phyloP scores from a whole-genome alignment of 2,797 vertebrate species.

The Thamnophis elegans region DNA sequence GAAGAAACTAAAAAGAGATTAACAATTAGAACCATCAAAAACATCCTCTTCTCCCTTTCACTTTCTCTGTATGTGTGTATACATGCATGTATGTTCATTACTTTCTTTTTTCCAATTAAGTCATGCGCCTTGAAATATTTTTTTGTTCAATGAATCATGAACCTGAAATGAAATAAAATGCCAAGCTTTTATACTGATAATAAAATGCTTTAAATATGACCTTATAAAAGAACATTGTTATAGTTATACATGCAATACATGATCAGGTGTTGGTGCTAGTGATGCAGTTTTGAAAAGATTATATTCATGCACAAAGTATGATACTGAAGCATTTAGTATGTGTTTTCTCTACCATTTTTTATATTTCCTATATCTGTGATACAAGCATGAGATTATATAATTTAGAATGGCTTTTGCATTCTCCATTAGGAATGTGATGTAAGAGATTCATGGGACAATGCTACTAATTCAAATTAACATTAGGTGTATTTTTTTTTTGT shows the following conservation, averaged over 20 bases:
- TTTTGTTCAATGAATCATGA: slow-evolving; percentile 31
- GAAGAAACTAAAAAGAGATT: slow-evolving; percentile 83
- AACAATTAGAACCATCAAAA: slow-evolving; percentile 73
- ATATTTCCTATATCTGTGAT: background rate
- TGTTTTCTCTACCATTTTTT: background rate
- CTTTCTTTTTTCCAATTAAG: slow-evolving; percentile 25
- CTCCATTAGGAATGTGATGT: background rate
- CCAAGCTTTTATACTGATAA: background rate
- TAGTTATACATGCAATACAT: slow-evolving; percentile 12
- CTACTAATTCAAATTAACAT: background rate
- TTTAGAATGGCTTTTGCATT: background rate
- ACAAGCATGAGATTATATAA: background rate
- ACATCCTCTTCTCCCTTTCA: slow-evolving; percentile 10
- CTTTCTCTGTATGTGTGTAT: background rate
- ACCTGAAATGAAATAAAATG: slow-evolving; percentile 16
- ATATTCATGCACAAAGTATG: slow-evolving; percentile 11
- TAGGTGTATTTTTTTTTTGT: background rate
- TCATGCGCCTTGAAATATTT: slow-evolving; percentile 3
- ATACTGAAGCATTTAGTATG: background rate
- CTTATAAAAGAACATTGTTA: slow-evolving; percentile 3
- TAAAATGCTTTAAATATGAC: background rate
- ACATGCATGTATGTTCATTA: background rate
- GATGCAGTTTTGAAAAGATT: background rate
- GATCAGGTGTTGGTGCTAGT: fast-evolving
- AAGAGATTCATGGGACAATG: background rate